Evolutionary conservation across 2,888 invertebrate species (phyloP), one percentile per base, ranked within the genome.

Genomic region (Ormyrus rosae): DNA sequence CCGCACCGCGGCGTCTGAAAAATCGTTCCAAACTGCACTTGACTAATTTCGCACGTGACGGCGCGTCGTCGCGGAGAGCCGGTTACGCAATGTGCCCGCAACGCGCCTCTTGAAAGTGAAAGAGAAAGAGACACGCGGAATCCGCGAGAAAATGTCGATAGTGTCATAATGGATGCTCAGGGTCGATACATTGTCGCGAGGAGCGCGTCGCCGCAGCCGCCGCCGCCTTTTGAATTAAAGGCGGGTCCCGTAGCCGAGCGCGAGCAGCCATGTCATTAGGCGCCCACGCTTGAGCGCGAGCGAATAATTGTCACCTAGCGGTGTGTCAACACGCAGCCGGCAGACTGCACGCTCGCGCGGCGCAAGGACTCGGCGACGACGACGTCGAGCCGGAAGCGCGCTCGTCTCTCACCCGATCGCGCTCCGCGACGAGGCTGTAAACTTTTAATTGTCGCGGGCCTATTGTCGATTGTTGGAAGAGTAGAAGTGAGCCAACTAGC

Each of bases 111-210:
- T 34, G 34, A 34, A 53, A 56, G 75, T 71, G 81, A 78, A 72
- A 78, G 81, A 81, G 76, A 74, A 69, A 74, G 67, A 53, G 72
- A 53, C 34, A 53, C 34, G 34, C 53, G 76, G 71, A 81, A 74
- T 73, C 74, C 56, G 65, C 75, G 76, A 71, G 63, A 75, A 71
- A 81, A 74, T 55, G 74, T 65, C 78, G 74, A 77, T 78, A 78
- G 75, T 79, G 78, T 81, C 81, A 78, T 81, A 78, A 81, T 78
- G 78, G 78, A 72, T 81, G 75, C 71, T 71, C 78, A 74, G 67
- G 75, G 71, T 78, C 81, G 78, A 78, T 65, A 81, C 73, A 81
- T 81, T 81, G 81, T 81, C 81, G 48, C 63, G 19, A 10, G 13
- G 19, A 10, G 13, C 63, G 11, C 61, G 53, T 45, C 34, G 13